Evolutionary conservation across 1,140 invertebrate genomes (phyloP).

Genomic region (Psix sp.): DNA sequence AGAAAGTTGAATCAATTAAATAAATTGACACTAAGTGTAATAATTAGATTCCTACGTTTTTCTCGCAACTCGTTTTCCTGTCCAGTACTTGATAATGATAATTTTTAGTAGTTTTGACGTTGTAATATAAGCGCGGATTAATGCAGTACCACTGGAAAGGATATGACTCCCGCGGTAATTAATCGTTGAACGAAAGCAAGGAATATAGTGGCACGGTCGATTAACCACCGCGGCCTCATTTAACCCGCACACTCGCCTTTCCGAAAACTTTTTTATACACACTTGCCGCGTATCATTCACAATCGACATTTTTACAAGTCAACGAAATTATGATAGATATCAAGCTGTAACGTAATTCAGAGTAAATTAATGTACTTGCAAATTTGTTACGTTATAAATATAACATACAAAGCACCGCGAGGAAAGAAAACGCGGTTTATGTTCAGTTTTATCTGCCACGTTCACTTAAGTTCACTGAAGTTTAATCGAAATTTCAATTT

Average conservation of each 20-base stretch:
- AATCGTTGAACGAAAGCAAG: slow-evolving; percentile 59
- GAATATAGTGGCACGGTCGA: slow-evolving; percentile 54
- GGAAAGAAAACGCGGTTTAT: slow-evolving; percentile 14
- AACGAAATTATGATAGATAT: slow-evolving; percentile 54
- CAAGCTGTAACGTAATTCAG: slow-evolving; percentile 52
- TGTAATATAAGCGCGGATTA: slow-evolving; percentile 52
- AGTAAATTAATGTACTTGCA: slow-evolving; percentile 53
- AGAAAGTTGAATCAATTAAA: slow-evolving; percentile 14
- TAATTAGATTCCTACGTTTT: slow-evolving; percentile 16
- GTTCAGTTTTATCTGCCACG: no score
- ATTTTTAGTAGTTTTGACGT: slow-evolving; percentile 46
- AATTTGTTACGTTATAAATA: slow-evolving; percentile 54
- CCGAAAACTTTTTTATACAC: slow-evolving; percentile 47
- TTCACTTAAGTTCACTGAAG: no score
- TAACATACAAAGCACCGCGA: slow-evolving; percentile 7
- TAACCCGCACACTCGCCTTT: slow-evolving; percentile 50
- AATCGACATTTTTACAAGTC: slow-evolving; percentile 51
- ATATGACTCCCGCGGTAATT: slow-evolving; percentile 53
- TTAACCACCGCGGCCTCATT: slow-evolving; percentile 59
- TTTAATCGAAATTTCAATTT: no score
- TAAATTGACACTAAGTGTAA: slow-evolving; percentile 2
- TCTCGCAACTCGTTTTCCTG: slow-evolving; percentile 15
- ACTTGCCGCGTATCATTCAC: slow-evolving; percentile 45
- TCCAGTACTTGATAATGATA: slow-evolving; percentile 28
- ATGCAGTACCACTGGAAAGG: slow-evolving; percentile 48